These are phyloP conservation scores for Psittacula derbiana DNA, from an alignment of 2,797 vertebrate genomes.

Conservation along the genomic window DNA sequence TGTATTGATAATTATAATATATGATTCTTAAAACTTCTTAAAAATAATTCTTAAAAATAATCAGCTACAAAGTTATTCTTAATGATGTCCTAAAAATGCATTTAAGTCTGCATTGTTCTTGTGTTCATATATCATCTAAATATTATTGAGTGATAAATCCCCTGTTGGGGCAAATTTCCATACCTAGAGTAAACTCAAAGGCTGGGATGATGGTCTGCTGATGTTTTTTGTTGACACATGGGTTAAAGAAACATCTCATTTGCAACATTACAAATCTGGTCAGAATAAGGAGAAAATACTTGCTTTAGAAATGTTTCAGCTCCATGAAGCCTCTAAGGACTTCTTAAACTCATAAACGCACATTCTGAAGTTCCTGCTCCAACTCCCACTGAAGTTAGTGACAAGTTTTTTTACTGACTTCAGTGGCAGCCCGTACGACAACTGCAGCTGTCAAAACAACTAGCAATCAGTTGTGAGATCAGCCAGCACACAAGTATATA, in stretches of 20 bases:
- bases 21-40: background rate
- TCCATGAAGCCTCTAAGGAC: constrained; percentile 40
- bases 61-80: background rate
- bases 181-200: background rate
- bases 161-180: background rate
- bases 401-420: background rate
- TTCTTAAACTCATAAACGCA: constrained; percentile 52
- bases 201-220: background rate
- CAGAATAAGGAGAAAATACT: constrained; percentile 42
- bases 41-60: background rate
- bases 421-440: background rate
- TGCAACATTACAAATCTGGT: constrained; percentile 36
- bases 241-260: constrained; percentile 55
- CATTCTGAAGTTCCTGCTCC: background rate
- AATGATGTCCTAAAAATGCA: constrained; percentile 9
- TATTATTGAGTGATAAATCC: constrained; percentile 11
- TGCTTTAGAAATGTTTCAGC: constrained; percentile 60
- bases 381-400: background rate
- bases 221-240: background rate
- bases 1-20: background rate
- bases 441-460: constrained; percentile 67
- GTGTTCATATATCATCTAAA: background rate
- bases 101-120: constrained; percentile 9
- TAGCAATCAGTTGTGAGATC: constrained; percentile 45
- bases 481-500: background rate